Base-by-base conservation (phyloP, 2,113 vertebrate genomes). In the Taurulus bubalis region DNA sequence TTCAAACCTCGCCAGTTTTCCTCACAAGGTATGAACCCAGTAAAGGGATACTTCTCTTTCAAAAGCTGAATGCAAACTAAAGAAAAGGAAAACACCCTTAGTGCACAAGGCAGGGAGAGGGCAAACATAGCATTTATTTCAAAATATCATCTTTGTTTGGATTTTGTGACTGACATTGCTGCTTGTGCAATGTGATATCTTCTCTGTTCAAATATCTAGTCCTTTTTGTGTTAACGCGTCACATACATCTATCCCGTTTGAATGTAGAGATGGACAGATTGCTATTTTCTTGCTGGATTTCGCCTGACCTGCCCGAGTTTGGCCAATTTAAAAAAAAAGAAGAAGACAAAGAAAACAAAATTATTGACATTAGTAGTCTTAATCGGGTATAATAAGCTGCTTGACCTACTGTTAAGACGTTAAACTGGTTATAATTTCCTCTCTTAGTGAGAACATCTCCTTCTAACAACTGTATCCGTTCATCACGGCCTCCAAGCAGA, bases 31-130 rank as follows among this genome's bases (percentile, higher is more conserved):
- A 60, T 62, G 71, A 64, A 47, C 34, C 0, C 60, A 68, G 81
- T 66, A 87, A 90, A 51, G 2, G 2, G 63, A 89, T 75, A 83
- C 51, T 20, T 14, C 18, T 67, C 36, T 81, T 87, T 80, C 6
- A 59, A 65, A 81, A 74, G 34, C 16, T n/a, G 5, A 51, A 22
- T 28, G 14, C 8, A 76, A 30, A 59, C 58, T 59, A 9, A 84
- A 55, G 56, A 75, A 30, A 16, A 58, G 42, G 55, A 49, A 53
- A 69, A 72, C 58, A 58, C 85, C 87, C 70, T 36, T 4, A 47
- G 62, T 68, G 55, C n/a, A 66, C 32, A 49, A 49, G 18, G 15
- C 38, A 58, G 32, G 24, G 64, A 24, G 14, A 77, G 16, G n/a
- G 11, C 53, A 72, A 83, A 83, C 40, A 77, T 67, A 83, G 53